Conservation (phyloP, 2,797 vertebrate species). For the Falco cherrug region DNA sequence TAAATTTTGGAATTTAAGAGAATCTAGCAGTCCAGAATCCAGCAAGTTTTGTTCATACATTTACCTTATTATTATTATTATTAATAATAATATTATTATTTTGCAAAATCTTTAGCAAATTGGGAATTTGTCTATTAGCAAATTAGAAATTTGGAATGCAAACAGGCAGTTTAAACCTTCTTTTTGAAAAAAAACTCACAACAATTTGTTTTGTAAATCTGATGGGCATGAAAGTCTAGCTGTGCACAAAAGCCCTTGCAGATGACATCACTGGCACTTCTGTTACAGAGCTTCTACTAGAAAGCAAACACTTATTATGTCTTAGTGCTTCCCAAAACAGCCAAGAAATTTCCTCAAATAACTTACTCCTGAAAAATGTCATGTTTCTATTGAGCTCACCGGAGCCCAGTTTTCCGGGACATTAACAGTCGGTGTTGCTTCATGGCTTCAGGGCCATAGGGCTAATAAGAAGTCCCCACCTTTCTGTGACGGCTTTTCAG, state of each 20-base stretch:
- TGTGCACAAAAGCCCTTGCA: neutral
- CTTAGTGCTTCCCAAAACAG: constrained; percentile 11
- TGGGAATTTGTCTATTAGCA: neutral
- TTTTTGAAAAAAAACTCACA: neutral
- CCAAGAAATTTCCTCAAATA: neutral
- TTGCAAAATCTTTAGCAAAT: neutral
- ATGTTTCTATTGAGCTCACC: neutral
- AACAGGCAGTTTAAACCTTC: neutral
- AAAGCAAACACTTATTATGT: constrained; percentile 15
- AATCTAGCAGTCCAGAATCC: neutral
- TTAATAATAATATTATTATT: no score
- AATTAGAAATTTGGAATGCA: neutral
- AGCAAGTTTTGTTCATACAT: neutral
- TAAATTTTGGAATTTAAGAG: neutral
- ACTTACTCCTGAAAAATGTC: neutral
- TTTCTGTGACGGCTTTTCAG: neutral
- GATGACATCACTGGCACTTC: neutral
- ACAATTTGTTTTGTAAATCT: neutral
- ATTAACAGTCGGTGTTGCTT: neutral
- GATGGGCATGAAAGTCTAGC: neutral
- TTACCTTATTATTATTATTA: neutral
- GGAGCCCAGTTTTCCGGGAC: constrained; percentile 12
- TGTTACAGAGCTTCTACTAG: neutral
- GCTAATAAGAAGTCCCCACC: neutral
- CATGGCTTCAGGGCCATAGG: neutral